These are phyloP conservation scores for Papilio glaucus DNA, from an alignment of 1,140 invertebrate species.

Conservation along the genomic window DNA sequence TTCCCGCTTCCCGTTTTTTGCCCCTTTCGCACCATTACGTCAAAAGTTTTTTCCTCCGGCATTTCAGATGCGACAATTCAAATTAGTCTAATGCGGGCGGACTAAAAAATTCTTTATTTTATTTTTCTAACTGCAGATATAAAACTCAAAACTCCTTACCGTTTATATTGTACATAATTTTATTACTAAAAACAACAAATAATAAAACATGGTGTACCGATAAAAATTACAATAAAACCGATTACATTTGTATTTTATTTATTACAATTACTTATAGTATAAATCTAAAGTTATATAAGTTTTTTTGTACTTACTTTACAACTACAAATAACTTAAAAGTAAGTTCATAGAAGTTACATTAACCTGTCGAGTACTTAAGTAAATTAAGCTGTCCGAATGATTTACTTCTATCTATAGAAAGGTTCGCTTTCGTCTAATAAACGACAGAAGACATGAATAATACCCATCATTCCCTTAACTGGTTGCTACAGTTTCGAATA, in stretches of 20 bases:
- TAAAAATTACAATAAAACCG: too few relatives aligned
- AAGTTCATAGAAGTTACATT: conserved; percentile 3
- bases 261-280: too few relatives aligned
- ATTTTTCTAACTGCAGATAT: neutral
- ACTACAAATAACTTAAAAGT: conserved; percentile 7
- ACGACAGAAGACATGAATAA: conserved; percentile 59
- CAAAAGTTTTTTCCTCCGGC: conserved; percentile 30
- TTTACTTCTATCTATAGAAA: conserved; percentile 33
- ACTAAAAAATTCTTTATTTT: neutral
- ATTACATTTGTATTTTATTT: too few relatives aligned
- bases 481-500: conserved; percentile 61
- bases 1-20: conserved; percentile 29
- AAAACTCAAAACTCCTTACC: neutral
- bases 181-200: neutral
- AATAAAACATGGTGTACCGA: too few relatives aligned
- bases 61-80: conserved; percentile 34
- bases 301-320: too few relatives aligned
- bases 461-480: conserved; percentile 49
- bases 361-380: conserved; percentile 6
- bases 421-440: conserved; percentile 49
- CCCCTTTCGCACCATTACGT: conserved; percentile 35
- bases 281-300: too few relatives aligned
- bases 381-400: conserved; percentile 27
- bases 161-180: neutral
- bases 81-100: conserved; percentile 20